These are phyloP conservation scores for Chymomyza procnemis DNA, from an alignment of 2,888 invertebrate species.

Conservation along the genomic window DNA sequence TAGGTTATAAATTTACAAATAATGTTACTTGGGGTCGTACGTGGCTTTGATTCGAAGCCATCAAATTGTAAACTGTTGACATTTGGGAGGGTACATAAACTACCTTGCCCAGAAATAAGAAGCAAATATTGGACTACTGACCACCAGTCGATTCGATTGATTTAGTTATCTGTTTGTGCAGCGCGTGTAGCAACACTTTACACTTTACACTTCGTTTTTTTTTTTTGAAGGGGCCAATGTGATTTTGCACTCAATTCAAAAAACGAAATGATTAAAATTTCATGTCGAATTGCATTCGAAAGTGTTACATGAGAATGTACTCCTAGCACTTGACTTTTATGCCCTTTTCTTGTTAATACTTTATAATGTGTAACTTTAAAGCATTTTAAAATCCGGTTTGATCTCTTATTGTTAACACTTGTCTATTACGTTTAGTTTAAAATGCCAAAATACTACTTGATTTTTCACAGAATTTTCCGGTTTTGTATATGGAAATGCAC, in stretches of 20 bases:
- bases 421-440: slow-evolving; percentile 1
- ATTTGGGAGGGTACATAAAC: slow-evolving; percentile 35
- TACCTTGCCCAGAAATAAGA: not conserved
- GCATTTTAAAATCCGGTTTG: slow-evolving; percentile 17
- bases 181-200: slow-evolving; percentile 36
- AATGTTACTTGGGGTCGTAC: slow-evolving; percentile 22
- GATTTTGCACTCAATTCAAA: slow-evolving; percentile 77
- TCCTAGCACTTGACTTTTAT: slow-evolving; percentile 17
- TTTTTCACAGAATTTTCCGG: slow-evolving; percentile 6
- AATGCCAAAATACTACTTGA: slow-evolving; percentile 12
- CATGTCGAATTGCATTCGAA: slow-evolving; percentile 53
- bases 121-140: slow-evolving; percentile 25
- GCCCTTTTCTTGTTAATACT: slow-evolving; percentile 8
- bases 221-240: slow-evolving; percentile 58
- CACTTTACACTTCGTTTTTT: no score
- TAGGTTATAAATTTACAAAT: slow-evolving; percentile 58
- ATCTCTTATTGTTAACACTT: slow-evolving; percentile 29
- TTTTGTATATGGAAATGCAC: not conserved
- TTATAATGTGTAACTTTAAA: not conserved
- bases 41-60: slow-evolving; percentile 23
- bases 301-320: slow-evolving; percentile 52
- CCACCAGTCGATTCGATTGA: slow-evolving; percentile 40
- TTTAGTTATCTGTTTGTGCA: slow-evolving; percentile 3
- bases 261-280: slow-evolving; percentile 70
- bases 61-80: slow-evolving; percentile 49